Evolutionary conservation across 2,888 invertebrate species (phyloP).

Genomic region (Oligia latruncula): DNA sequence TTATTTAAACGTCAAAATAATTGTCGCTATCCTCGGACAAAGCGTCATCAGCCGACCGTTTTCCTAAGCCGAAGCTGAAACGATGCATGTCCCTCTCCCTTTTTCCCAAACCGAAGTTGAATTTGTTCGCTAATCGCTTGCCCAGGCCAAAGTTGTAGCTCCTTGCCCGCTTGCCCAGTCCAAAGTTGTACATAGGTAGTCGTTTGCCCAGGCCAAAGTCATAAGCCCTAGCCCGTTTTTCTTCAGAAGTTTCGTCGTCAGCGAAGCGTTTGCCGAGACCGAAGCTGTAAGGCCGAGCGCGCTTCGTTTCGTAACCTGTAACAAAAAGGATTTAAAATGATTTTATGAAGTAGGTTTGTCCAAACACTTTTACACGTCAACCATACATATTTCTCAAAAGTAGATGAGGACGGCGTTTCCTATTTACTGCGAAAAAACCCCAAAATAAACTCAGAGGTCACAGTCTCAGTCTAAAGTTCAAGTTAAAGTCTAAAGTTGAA

Average conservation of each 20-base stretch:
- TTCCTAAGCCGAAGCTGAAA: constrained; percentile 90
- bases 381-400: too few species aligned
- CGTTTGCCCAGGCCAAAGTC: constrained; percentile 87
- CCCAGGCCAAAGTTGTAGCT: constrained; percentile 90
- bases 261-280: constrained; percentile 92
- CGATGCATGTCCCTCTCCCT: constrained; percentile 87
- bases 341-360: too few species aligned
- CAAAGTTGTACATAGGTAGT: constrained; percentile 86
- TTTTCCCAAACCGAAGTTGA: constrained; percentile 90
- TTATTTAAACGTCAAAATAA: constrained; percentile 80
- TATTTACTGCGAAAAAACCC: too few species aligned
- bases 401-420: too few species aligned
- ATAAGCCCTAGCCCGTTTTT: constrained; percentile 84
- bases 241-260: constrained; percentile 79
- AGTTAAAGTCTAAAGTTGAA: too few species aligned
- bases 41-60: constrained; percentile 81
- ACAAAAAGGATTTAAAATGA: constrained; percentile 23
- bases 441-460: too few species aligned
- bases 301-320: constrained; percentile 87
- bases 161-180: constrained; percentile 86
- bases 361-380: too few species aligned
- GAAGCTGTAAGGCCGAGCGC: constrained; percentile 92
- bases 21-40: constrained; percentile 78
- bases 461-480: too few species aligned
- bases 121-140: constrained; percentile 86